Evolutionary conservation across 1,140 invertebrate genomes (phyloP).

Genomic region (Trachymyrmex cornetzi): DNA sequence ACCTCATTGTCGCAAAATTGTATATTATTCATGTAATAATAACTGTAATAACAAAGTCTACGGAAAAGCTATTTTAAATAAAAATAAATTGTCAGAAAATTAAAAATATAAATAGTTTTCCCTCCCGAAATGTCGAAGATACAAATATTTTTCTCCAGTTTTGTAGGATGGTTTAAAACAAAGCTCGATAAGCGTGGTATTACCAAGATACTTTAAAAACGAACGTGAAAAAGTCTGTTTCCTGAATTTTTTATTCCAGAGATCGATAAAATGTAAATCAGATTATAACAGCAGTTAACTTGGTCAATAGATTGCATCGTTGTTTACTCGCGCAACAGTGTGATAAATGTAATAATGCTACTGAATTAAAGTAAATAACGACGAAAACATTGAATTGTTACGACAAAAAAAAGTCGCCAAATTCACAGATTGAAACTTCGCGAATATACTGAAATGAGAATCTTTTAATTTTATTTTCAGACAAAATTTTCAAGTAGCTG

Average conservation of each 20-base stretch:
- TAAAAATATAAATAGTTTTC: neutral
- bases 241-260: slow-evolving; percentile 5
- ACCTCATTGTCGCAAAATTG: neutral
- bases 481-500: neutral
- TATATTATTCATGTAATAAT: neutral
- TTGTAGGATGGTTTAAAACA: neutral
- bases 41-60: neutral
- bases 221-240: neutral
- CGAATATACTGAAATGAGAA: neutral
- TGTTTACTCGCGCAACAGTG: slow-evolving; percentile 19
- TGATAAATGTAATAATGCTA: neutral
- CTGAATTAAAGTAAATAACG: slow-evolving; percentile 19
- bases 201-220: neutral
- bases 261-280: slow-evolving; percentile 26
- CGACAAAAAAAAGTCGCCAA: neutral
- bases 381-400: neutral
- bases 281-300: slow-evolving; percentile 26
- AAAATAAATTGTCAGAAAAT: neutral
- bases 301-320: neutral
- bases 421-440: neutral
- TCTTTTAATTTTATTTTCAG: neutral
- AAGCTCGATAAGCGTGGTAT: neutral
- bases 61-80: neutral
- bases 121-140: neutral
- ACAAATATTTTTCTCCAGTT: neutral